Evolutionary conservation across 2,888 invertebrate species (phyloP).

Genomic region (Zygaena filipendulae): DNA sequence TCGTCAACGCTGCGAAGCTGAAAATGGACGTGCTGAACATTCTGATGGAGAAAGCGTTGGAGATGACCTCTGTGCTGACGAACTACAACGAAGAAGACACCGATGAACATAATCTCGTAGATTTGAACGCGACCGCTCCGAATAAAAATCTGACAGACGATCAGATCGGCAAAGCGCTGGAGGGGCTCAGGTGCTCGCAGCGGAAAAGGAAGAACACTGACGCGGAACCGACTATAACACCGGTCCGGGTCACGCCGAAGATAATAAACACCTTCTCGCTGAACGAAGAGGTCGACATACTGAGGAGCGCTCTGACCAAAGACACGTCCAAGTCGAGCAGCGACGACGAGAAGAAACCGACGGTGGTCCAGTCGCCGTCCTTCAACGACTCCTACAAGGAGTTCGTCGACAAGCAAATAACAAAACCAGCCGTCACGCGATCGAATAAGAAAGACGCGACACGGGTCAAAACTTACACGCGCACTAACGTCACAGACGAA

Average conservation of each 20-base stretch:
- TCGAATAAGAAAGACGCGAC: constrained; percentile 7
- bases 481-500: not conserved
- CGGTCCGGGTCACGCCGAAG: not conserved
- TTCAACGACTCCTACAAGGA: constrained; percentile 44
- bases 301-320: not conserved
- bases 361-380: constrained; percentile 21
- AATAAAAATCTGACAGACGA: constrained; percentile 21
- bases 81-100: constrained; percentile 20
- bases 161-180: constrained; percentile 25
- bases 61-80: constrained; percentile 32
- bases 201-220: constrained; percentile 5
- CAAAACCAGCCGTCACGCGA: constrained; percentile 13
- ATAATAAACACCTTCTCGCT: not conserved
- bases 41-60: constrained; percentile 30
- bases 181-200: constrained; percentile 10
- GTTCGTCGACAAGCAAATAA: constrained; percentile 25
- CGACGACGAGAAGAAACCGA: not conserved
- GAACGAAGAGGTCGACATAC: not conserved
- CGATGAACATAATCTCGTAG: constrained; percentile 5
- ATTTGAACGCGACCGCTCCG: constrained; percentile 1
- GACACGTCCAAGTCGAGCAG: constrained; percentile 10
- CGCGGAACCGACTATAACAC: not conserved
- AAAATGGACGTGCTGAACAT: constrained; percentile 24
- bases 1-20: constrained; percentile 25
- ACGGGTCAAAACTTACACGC: not conserved